Base-by-base conservation (phyloP, 2,113 vertebrate species). In the Erpornis zantholeuca region DNA sequence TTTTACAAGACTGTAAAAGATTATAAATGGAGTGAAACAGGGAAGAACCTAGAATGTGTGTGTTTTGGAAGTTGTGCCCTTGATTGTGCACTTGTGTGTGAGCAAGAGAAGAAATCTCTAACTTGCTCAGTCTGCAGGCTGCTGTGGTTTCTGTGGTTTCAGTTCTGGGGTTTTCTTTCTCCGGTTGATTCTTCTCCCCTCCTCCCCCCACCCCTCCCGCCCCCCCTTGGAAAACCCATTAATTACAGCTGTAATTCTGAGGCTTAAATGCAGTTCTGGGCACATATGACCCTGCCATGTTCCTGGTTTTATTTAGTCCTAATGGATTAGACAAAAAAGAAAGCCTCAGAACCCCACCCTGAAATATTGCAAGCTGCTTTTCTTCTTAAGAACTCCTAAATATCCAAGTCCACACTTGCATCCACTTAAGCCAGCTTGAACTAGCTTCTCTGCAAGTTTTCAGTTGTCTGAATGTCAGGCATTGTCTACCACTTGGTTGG, bases 301-400 rank as follows among this genome's bases (percentile, higher is more conserved):
- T 94, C 86, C 82, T 83, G 49, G 53, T 88, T 12, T 77, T 84
- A 59, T 15, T 84, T 71, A 69, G 44, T 40, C 11, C 64, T 85
- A 35, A 85, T 57, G 85, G 80, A 73, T 89, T 86, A 83, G 63
- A 72, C 16, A 82, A 70, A 82, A 68, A 85, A 63, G 78, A 49
- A 71, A n/a, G n/a, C 54, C 76, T 96, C 36, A 25, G 66, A 66
- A 54, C 92, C 42, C 80, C 77, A 69, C 92, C 95, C 83, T 83
- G 89, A 80, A 90, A 90, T 90, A 92, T 23, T 88, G 54, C 82
- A 83, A 95, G 52, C 85, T 71, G 79, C 90, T 97, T 76, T 94
- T 90, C 72, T 66, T 88, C 87, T 52, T 88, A 79, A 88, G 54
- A 77, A 45, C 68, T 92, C 45, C 35, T 49, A 83, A 93, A 89